These are phyloP conservation scores for Takifugu flavidus DNA, from an alignment of 2,113 vertebrate genomes.

Conservation along the genomic window DNA sequence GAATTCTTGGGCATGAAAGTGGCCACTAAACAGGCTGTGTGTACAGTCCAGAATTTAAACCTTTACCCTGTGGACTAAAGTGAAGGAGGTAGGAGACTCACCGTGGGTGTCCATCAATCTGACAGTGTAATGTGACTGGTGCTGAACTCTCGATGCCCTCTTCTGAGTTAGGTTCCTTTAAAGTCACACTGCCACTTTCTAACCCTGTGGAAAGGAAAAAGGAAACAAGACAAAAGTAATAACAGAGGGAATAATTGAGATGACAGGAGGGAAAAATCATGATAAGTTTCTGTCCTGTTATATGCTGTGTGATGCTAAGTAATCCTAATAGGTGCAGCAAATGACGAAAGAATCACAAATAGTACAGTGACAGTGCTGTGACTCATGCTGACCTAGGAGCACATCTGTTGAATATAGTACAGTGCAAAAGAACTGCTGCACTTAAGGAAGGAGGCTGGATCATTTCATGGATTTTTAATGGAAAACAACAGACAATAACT, in stretches of 20 bases:
- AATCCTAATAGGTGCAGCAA: slow-evolving; percentile 36
- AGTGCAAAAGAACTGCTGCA: background rate
- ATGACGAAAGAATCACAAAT: slow-evolving; percentile 2
- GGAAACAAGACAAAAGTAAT: slow-evolving; percentile 4
- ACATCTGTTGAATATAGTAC: no score
- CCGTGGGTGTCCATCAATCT: slow-evolving; percentile 95
- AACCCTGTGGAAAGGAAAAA: slow-evolving; percentile 78
- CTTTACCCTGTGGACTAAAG: slow-evolving; percentile 13
- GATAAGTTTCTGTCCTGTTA: slow-evolving; percentile 47
- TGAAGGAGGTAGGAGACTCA: slow-evolving; percentile 67
- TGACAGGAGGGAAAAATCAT: slow-evolving; percentile 36
- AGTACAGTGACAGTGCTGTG: slow-evolving; percentile 20
- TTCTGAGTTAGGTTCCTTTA: slow-evolving; percentile 83
- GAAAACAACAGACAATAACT: background rate
- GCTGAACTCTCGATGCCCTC: slow-evolving; percentile 87
- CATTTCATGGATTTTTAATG: slow-evolving; percentile 45
- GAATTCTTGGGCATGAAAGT: slow-evolving; percentile 12
- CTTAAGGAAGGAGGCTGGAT: slow-evolving; percentile 5
- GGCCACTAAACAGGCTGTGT: slow-evolving; percentile 2
- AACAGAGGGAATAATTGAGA: slow-evolving; percentile 2
- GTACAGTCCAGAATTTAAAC: slow-evolving; percentile 2
- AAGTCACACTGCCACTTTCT: slow-evolving; percentile 84
- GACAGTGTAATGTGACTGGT: slow-evolving; percentile 84
- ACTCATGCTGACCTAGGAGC: slow-evolving; percentile 5
- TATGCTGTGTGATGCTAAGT: slow-evolving; percentile 3